Evolutionary conservation across 1,140 invertebrate genomes (phyloP).

Genomic region (Bactericera cockerelli): DNA sequence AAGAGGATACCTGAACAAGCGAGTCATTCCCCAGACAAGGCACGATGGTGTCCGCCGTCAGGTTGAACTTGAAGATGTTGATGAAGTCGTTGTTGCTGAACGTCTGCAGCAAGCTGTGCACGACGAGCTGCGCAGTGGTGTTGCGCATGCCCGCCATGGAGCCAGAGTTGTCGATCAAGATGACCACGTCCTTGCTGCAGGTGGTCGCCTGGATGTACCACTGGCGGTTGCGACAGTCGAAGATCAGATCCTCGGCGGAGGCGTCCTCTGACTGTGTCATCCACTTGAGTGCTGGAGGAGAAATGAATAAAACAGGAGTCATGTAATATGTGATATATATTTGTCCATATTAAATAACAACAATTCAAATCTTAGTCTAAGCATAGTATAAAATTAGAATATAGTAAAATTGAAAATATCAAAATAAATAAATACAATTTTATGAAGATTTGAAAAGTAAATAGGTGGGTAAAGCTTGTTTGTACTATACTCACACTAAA

Average conservation of each 20-base stretch:
- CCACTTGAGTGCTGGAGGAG: constrained; percentile 36
- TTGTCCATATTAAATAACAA: no score
- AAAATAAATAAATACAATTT: no score
- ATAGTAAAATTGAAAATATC: no score
- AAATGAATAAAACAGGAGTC: neutral
- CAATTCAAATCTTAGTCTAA: no score
- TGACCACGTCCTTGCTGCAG: constrained; percentile 92
- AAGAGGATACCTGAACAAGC: constrained; percentile 53
- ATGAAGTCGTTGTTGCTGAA: constrained; percentile 97
- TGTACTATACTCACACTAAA: no score
- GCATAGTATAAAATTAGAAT: no score
- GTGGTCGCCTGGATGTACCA: constrained; percentile 97
- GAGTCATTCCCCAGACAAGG: constrained; percentile 58
- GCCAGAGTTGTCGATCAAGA: constrained; percentile 88
- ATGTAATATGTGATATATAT: no score
- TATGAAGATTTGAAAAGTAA: no score
- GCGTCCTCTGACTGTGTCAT: constrained; percentile 20
- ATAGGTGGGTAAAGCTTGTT: no score
- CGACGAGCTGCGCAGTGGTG: constrained; percentile 63
- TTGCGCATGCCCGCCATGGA: constrained; percentile 85
- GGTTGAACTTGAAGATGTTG: constrained; percentile 70
- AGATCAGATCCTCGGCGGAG: constrained; percentile 39
- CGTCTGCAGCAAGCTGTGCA: constrained; percentile 78
- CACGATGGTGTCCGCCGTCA: constrained; percentile 46
- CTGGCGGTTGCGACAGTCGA: constrained; percentile 69